phyloP scores from a whole-genome alignment of 2,113 vertebrate species.

The Pardalotus punctatus region DNA sequence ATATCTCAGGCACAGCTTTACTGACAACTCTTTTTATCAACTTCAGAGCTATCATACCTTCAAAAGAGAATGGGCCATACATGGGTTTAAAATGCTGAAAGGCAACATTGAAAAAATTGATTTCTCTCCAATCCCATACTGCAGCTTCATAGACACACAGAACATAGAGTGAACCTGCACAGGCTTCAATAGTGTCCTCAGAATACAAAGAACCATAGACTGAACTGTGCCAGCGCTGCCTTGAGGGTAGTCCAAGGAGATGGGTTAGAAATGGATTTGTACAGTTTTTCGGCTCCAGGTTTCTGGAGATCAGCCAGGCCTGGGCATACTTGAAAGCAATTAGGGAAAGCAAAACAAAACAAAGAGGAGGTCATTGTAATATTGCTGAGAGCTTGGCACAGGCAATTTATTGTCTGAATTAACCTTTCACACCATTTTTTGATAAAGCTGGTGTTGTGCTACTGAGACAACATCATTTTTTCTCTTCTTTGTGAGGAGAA shows the following conservation, averaged over 20 bases:
- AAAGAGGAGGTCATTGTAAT: constrained; percentile 1
- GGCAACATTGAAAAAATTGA: background rate
- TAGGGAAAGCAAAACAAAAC: constrained; percentile 17
- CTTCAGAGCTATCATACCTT: background rate
- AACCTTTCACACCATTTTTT: constrained; percentile 25
- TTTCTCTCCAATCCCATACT: background rate
- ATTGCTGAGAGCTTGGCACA: background rate
- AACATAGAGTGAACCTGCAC: background rate
- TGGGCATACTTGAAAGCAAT: constrained; percentile 21
- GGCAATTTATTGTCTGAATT: background rate
- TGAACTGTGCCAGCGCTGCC: background rate
- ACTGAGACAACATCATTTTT: background rate
- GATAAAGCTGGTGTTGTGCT: background rate
- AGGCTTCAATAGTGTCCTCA: background rate
- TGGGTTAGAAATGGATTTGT: background rate
- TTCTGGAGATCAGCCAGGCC: background rate
- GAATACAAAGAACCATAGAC: background rate
- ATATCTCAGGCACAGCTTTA: background rate
- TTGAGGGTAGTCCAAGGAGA: background rate
- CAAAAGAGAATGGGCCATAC: background rate
- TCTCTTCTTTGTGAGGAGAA: background rate
- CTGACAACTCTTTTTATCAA: background rate
- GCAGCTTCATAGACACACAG: background rate
- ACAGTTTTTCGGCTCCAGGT: background rate
- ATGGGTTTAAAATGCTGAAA: background rate